These are phyloP conservation scores for Cladopsammia gracilis DNA, from an alignment of 64 coral and sea anemone genomes.

Conservation along the genomic window DNA sequence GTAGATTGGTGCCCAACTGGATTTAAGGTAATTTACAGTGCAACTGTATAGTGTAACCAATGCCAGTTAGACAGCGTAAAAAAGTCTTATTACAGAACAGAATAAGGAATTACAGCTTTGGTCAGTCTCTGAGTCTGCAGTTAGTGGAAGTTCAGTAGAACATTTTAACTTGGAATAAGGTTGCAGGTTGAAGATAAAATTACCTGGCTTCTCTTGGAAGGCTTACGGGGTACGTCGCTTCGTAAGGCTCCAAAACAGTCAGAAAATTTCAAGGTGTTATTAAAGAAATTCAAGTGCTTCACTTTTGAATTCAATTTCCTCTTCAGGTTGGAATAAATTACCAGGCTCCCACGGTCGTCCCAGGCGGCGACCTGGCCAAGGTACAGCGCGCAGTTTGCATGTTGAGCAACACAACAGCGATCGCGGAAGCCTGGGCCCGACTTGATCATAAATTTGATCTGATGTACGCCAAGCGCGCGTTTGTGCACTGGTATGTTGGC, in stretches of 20 bases:
- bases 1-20: conserved; percentile 73
- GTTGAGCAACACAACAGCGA: conserved; percentile 72
- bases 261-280: too few species aligned
- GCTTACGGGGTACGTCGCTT: too few species aligned
- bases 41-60: neutral
- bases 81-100: too few species aligned
- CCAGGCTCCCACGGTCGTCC: conserved; percentile 72
- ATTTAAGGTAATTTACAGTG: conserved; percentile 5
- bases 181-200: too few species aligned
- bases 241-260: too few species aligned
- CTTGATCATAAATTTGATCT: conserved; percentile 77
- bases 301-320: neutral
- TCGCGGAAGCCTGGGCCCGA: conserved; percentile 63
- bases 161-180: too few species aligned
- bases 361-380: conserved; percentile 72
- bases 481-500: conserved; percentile 76
- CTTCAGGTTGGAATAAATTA: conserved; percentile 65
- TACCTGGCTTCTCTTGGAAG: too few species aligned
- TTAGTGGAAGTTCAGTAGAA: too few species aligned
- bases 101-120: too few species aligned
- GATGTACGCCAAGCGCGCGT: conserved; percentile 72
- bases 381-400: conserved; percentile 72
- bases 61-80: neutral
- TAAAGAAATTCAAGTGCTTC: too few species aligned
- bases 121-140: too few species aligned